These are phyloP conservation scores for Pachycephala philippinensis DNA, from an alignment of 2,113 vertebrate genomes.

Conservation along the genomic window DNA sequence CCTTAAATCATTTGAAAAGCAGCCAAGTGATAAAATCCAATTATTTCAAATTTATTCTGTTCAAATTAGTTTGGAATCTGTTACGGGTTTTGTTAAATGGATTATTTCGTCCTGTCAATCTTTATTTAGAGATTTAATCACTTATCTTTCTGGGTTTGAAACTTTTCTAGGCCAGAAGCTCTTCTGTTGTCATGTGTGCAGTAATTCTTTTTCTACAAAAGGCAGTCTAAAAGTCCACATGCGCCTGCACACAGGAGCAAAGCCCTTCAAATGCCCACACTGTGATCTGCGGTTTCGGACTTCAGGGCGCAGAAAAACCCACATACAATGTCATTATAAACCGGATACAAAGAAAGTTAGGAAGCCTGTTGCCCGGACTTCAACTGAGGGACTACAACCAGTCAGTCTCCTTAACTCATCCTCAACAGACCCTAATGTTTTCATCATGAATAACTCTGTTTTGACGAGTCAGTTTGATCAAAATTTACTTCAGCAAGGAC, in stretches of 20 bases:
- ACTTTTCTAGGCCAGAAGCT: slow-evolving; percentile 89
- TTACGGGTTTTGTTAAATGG: not conserved
- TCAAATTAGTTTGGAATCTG: not conserved
- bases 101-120: not conserved
- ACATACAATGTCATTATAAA: slow-evolving; percentile 93
- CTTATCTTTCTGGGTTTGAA: not conserved
- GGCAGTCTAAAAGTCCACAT: slow-evolving; percentile 99
- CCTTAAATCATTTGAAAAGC: not conserved
- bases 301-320: slow-evolving; percentile 95
- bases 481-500: slow-evolving; percentile 83
- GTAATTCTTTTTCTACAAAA: slow-evolving; percentile 97
- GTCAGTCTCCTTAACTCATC: slow-evolving; percentile 78
- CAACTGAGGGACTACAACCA: slow-evolving; percentile 77
- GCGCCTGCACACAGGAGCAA: slow-evolving; percentile 96
- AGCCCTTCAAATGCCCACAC: slow-evolving; percentile 97
- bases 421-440: slow-evolving; percentile 82
- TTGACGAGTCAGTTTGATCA: slow-evolving; percentile 89
- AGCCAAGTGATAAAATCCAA: not conserved
- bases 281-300: slow-evolving; percentile 96
- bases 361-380: slow-evolving; percentile 59
- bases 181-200: slow-evolving; percentile 96
- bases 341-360: slow-evolving; percentile 80
- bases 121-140: not conserved
- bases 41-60: not conserved
- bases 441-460: slow-evolving; percentile 88